Percentiles rank a stretch among this genome's conserved stretches.
Conservation (phyloP, 1,140 invertebrate species). For the Galendromus occidentalis region DNA sequence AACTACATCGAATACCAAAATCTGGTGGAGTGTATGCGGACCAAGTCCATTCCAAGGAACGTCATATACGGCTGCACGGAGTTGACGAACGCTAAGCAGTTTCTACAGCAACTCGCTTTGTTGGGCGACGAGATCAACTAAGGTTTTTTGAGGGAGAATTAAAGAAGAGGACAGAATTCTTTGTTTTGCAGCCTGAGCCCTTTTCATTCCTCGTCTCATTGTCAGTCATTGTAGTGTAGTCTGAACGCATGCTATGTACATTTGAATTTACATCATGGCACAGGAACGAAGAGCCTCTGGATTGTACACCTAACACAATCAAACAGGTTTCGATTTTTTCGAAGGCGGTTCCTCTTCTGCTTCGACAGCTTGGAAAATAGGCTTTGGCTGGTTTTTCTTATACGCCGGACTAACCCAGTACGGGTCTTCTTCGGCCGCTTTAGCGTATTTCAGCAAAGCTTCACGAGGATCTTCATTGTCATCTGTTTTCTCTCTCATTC, state of each 20-base stretch:
- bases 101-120: slow-evolving; percentile 57
- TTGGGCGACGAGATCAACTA: slow-evolving; percentile 14
- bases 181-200: too few species aligned
- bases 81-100: slow-evolving; percentile 71
- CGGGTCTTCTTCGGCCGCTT: slow-evolving; percentile 89
- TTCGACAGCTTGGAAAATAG: slow-evolving; percentile 24
- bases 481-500: slow-evolving; percentile 66
- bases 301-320: too few species aligned
- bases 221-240: too few species aligned
- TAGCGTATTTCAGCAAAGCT: slow-evolving; percentile 87
- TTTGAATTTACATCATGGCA: too few species aligned
- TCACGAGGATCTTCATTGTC: slow-evolving; percentile 91
- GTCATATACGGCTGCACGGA: slow-evolving; percentile 89
- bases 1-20: slow-evolving; percentile 99
- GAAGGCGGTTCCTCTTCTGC: slow-evolving; percentile 13
- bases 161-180: too few species aligned
- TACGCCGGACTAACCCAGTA: slow-evolving; percentile 89
- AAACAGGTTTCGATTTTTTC: not conserved
- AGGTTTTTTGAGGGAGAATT: not conserved
- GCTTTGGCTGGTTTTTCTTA: slow-evolving; percentile 35
- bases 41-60: slow-evolving; percentile 43
- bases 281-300: too few species aligned
- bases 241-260: too few species aligned
- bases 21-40: slow-evolving; percentile 77
- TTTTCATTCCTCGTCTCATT: too few species aligned